A percentile compares a stretch with the other conserved stretches of the same genome.
These are phyloP conservation scores for Drosophila parthenogenetica DNA, from an alignment of 2,888 invertebrate genomes.

Conservation along the genomic window DNA sequence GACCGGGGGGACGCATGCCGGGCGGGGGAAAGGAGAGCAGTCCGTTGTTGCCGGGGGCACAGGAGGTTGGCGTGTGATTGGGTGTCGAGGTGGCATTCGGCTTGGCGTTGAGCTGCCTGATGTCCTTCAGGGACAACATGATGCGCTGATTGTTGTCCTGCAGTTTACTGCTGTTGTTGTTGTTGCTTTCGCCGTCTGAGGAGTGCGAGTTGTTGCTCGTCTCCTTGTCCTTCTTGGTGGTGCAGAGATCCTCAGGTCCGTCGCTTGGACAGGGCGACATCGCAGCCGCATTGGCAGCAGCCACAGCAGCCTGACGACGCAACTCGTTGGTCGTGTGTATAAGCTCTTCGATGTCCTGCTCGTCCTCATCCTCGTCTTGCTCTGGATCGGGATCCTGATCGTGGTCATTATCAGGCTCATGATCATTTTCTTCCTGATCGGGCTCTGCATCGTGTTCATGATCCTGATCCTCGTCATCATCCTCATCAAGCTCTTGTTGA, in stretches of 20 bases:
- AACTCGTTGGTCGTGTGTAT: conserved; percentile 80
- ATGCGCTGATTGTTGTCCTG: conserved; percentile 84
- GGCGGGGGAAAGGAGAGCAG: conserved; percentile 75
- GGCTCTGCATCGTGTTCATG: conserved; percentile 32
- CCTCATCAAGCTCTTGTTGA: conserved; percentile 41
- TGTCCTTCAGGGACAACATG: conserved; percentile 85
- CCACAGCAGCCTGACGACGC: conserved; percentile 77
- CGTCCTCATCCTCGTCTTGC: conserved; percentile 62
- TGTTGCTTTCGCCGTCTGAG: conserved; percentile 73
- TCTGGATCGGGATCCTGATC: conserved; percentile 43
- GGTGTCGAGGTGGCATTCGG: conserved; percentile 79
- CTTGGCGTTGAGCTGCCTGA: conserved; percentile 84
- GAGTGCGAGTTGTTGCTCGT: conserved; percentile 25
- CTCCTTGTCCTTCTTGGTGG: conserved; percentile 80
- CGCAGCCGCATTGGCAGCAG: conserved; percentile 74
- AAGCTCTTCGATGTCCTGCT: conserved; percentile 83
- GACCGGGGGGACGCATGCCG: conserved; percentile 72
- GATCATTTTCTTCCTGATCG: conserved; percentile 26
- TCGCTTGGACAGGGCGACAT: conserved; percentile 78
- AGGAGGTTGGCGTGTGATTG: conserved; percentile 63
- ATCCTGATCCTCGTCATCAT: conserved; percentile 50
- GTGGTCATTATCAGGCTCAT: conserved; percentile 4
- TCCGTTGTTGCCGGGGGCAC: conserved; percentile 58
- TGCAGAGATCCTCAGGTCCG: conserved; percentile 85
- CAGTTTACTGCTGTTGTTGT: conserved; percentile 81